Percentiles rank a stretch among this genome's conserved stretches.
phyloP scores from a whole-genome alignment of 1,140 invertebrate species.

The Phocides pigmalion region DNA sequence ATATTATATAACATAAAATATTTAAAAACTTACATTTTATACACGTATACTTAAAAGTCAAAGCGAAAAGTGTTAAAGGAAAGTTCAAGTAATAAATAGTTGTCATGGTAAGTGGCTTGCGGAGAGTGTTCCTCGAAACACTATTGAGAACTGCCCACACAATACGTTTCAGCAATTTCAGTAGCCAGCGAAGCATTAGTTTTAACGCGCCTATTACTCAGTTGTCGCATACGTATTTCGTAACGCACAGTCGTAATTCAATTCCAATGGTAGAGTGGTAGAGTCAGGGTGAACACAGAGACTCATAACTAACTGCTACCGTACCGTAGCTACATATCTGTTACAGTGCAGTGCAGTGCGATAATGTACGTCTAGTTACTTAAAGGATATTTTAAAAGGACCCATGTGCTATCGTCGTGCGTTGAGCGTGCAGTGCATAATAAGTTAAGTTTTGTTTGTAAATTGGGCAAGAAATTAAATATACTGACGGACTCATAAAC shows the following conservation, averaged over 20 bases:
- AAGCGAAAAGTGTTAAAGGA: too few relatives aligned
- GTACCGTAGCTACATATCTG: neutral
- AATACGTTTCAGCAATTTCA: constrained; percentile 1
- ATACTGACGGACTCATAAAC: too few relatives aligned
- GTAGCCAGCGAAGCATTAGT: constrained; percentile 1
- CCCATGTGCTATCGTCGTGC: too few relatives aligned
- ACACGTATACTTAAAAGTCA: too few relatives aligned
- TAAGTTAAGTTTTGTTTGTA: too few relatives aligned
- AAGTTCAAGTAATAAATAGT: neutral
- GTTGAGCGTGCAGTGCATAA: too few relatives aligned
- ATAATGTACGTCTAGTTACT: too few relatives aligned
- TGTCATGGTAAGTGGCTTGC: neutral
- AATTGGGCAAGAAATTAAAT: too few relatives aligned
- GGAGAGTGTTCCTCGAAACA: neutral
- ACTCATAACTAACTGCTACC: neutral
- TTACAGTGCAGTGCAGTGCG: too few relatives aligned
- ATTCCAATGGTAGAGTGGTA: neutral
- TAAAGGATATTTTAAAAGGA: too few relatives aligned
- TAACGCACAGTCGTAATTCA: constrained; percentile 2
- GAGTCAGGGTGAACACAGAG: neutral
- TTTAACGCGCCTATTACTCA: constrained; percentile 3
- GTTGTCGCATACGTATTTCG: neutral
- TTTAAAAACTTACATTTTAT: too few relatives aligned
- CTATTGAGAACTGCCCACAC: constrained; percentile 1
- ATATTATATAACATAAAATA: too few relatives aligned